Base-by-base conservation (phyloP, 1,140 invertebrate species). In the Drosophila murphyi region DNA sequence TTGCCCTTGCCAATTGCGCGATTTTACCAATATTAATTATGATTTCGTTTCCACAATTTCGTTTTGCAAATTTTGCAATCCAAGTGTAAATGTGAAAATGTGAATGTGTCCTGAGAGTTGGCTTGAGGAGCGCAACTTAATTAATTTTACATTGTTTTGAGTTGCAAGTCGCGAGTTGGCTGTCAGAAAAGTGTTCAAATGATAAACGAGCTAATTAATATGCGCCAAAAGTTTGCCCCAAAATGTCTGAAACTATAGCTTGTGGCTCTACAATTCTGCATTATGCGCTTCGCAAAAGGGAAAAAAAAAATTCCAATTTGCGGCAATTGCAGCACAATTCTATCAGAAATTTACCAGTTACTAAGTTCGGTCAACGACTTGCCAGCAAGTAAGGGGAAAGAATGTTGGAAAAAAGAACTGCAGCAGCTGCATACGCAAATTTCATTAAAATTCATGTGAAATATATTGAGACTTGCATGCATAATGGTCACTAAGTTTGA, bases 121-220 rank as follows among this genome's bases (percentile, higher is more conserved):
- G 67, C 79, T 87, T 74, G 85, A 77, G 82, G 20, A 20, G 82
- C 76, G 76, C 76, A 77, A 87, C 82, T 89, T 87, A 87, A 89
- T 87, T 87, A 87, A 87, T 86, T 89, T 89, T 87, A 90, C 82
- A 89, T 86, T 81, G 87, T 78, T 85, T 72, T 72, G 52, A 80
- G 75, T 50, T 60, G 20, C 12, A 60, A 71, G 68, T 41, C 31
- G 70, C 67, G 59, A 20, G 20, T 52, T 81, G 81, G 51, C 82
- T 90, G 83, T 90, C 73, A 69, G 68, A 71, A 78, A 78, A 90
- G 81, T 90, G 82, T 80, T 90, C 78, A 78, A 78, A 80, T 86
- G 86, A 90, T 87, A 87, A 87, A 88, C 82, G 82, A 88, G 83
- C 83, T 87, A 88, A 87, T 87, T 87, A 88, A 88, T 88, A 88